Base-by-base conservation (phyloP, 2,113 vertebrate species). In the Sphyrna mokarran region DNA sequence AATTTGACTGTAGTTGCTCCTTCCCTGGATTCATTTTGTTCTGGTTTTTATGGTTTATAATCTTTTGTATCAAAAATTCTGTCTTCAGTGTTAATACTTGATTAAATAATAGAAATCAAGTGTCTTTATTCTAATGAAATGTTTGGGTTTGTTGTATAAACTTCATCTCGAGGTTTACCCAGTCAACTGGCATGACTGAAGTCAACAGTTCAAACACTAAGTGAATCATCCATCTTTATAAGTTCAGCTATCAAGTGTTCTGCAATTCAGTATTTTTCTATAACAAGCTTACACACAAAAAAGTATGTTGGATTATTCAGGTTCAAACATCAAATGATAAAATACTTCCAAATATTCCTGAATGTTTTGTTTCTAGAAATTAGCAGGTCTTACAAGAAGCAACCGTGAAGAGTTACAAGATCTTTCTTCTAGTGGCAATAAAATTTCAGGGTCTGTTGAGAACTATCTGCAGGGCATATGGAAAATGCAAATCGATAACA, bases 351-450 rank as follows among this genome's bases (percentile, higher is more conserved):
- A 11, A 90, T 18, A 90, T 90, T 33, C 61, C 11, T 61, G 87
- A 90, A 85, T 95, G 29, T 90, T 95, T 95, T 90, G 14, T 70
- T 95, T 95, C 86, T 14, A 95, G 95, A 85, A 43, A 43, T 33
- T 68, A 48, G 11, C 26, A 23, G 23, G 85, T 87, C 48, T 95
- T 68, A 68, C 95, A 2, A 87, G n/a, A 13, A 95, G 13, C 18
- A 20, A 87, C 48, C 26, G 29, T 95, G 85, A 90, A 90, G 63
- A 85, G 40, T n/a, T 89, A 29, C 37, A 70, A 89, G 63, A 23
- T 18, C 1, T 95, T 70, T 3, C 18, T 83, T 83, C 95, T 58
- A 0, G 16, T 48, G 58, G 7, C n/a, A 83, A 72, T 68, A 68
- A 80, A 23, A 86, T 66, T 26, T 40, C 87, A 26, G n/a, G n/a